Conservation (phyloP, 2,113 vertebrate species). For the Salvelinus sp. region DNA sequence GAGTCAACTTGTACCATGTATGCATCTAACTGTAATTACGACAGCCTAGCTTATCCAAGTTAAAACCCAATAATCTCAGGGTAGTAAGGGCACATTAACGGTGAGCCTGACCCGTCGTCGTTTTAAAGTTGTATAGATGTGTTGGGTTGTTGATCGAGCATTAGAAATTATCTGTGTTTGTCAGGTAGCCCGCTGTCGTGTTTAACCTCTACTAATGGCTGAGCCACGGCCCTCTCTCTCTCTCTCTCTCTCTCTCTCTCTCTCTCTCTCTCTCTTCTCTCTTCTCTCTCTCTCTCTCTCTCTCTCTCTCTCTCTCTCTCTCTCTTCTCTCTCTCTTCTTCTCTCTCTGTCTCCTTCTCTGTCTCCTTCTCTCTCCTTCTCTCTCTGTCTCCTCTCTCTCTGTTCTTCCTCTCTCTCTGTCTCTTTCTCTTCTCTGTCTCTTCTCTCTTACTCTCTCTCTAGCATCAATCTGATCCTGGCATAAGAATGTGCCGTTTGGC, state of each 20-base stretch:
- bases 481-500: slow-evolving; percentile 80
- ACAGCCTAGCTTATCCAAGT: not conserved
- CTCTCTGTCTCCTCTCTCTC: slow-evolving; percentile 48
- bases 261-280: too few species aligned
- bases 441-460: slow-evolving; percentile 57
- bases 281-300: too few species aligned
- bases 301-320: too few species aligned
- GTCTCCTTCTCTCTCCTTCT: too few species aligned
- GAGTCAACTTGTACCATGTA: too few species aligned
- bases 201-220: slow-evolving; percentile 17
- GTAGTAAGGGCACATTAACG: not conserved
- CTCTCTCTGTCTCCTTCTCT: too few species aligned
- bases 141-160: slow-evolving; percentile 49
- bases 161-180: slow-evolving; percentile 51
- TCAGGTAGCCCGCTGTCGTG: slow-evolving; percentile 47
- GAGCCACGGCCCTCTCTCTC: too few species aligned
- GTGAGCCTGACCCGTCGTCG: slow-evolving; percentile 36
- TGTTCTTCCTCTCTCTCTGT: slow-evolving; percentile 71
- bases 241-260: too few species aligned
- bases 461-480: slow-evolving; percentile 80
- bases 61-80: too few species aligned
- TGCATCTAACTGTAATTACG: too few species aligned
- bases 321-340: too few species aligned
- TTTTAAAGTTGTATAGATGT: slow-evolving; percentile 46
- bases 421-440: slow-evolving; percentile 49